Evolutionary conservation across 92 coral and sea anemone genomes (phyloP).

Genomic region (Zoanthus gigantus): DNA sequence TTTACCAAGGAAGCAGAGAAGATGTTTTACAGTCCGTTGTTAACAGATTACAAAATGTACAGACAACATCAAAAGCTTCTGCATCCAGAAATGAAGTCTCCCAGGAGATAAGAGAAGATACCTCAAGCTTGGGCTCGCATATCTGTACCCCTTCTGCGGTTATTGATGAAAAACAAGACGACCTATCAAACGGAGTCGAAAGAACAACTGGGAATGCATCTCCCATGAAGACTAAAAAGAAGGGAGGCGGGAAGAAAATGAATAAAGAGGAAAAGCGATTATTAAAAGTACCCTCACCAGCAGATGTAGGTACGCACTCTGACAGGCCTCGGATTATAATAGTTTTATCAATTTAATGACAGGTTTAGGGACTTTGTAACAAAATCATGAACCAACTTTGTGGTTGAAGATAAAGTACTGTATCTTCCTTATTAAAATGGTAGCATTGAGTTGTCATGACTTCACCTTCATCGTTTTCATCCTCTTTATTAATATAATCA

Average conservation of each 20-base stretch:
- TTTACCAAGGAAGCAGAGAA: conserved; percentile 15
- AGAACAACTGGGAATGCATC: conserved; percentile 8
- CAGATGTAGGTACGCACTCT: conserved; percentile 5
- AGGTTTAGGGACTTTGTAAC: no score
- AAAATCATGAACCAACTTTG: no score
- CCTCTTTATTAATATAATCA: background rate
- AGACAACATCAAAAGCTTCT: background rate
- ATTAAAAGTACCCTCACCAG: conserved; percentile 21
- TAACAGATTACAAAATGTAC: conserved; percentile 23
- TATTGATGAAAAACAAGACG: background rate
- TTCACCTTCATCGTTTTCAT: background rate
- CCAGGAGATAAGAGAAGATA: background rate
- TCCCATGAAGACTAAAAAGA: conserved; percentile 22
- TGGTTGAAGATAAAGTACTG: no score
- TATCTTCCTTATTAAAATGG: background rate
- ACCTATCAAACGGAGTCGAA: background rate
- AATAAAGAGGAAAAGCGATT: background rate
- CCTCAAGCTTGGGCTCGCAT: background rate
- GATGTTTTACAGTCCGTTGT: conserved; percentile 32
- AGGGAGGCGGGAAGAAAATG: conserved; percentile 23
- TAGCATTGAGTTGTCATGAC: background rate
- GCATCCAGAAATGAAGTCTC: background rate
- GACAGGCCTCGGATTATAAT: background rate
- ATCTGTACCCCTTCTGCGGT: background rate
- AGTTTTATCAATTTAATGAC: no score